These are phyloP conservation scores for Battus philenor DNA, from an alignment of 1,140 invertebrate genomes.

Conservation along the genomic window DNA sequence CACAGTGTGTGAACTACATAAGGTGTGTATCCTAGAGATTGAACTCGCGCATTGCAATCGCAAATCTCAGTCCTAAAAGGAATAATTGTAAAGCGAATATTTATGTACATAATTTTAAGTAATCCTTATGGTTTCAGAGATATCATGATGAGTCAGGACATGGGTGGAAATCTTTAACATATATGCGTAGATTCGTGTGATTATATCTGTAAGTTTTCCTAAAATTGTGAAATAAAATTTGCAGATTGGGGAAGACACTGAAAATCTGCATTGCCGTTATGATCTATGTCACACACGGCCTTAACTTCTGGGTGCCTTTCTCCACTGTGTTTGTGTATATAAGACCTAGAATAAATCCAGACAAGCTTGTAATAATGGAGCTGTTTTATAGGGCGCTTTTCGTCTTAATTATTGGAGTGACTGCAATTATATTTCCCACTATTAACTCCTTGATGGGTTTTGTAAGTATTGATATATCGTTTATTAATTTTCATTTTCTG, in stretches of 20 bases:
- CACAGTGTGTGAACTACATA: no score
- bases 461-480: constrained; percentile 33
- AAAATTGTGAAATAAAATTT: constrained; percentile 10
- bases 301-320: constrained; percentile 60
- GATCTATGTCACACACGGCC: constrained; percentile 52
- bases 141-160: no score
- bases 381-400: constrained; percentile 40
- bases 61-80: no score
- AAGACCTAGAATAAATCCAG: constrained; percentile 21
- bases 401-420: constrained; percentile 27
- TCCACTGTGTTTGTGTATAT: constrained; percentile 48
- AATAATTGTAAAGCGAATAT: no score
- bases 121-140: no score
- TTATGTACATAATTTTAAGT: no score
- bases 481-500: no score
- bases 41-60: no score
- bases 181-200: neutral
- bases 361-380: constrained; percentile 38
- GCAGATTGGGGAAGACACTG: constrained; percentile 40
- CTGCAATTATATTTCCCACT: constrained; percentile 50
- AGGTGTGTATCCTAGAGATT: no score
- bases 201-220: neutral
- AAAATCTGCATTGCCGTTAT: constrained; percentile 45
- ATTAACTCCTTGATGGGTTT: constrained; percentile 56
- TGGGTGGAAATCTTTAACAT: no score